phyloP scores from a whole-genome alignment of 2,888 invertebrate genomes.

The Eupithecia abbreviata region DNA sequence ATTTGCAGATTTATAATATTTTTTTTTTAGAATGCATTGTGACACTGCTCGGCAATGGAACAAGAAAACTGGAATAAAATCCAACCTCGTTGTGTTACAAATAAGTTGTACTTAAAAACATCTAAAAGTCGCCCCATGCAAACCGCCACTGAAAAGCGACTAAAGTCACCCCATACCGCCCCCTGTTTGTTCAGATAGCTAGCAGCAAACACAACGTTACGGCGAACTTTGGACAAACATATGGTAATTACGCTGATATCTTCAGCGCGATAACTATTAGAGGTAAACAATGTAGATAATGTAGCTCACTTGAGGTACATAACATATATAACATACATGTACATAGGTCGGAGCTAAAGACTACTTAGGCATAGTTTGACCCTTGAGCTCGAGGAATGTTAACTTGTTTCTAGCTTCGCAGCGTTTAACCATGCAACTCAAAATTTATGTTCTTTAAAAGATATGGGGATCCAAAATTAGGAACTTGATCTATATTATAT shows the following conservation, averaged over 20 bases:
- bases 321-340: neutral
- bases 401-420: neutral
- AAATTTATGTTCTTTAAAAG: neutral
- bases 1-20: too few relatives aligned
- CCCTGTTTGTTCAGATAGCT: constrained; percentile 21
- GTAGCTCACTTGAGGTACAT: neutral
- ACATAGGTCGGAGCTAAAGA: neutral
- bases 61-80: neutral
- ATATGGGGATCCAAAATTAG: neutral
- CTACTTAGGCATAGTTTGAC: neutral
- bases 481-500: too few relatives aligned
- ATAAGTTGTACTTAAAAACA: neutral
- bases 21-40: neutral
- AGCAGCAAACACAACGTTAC: constrained; percentile 28
- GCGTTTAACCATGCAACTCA: neutral
- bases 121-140: neutral
- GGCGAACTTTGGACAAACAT: constrained; percentile 28
- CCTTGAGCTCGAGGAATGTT: neutral
- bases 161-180: neutral
- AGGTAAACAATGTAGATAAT: constrained; percentile 21
- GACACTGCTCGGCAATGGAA: neutral
- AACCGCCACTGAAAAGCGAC: neutral
- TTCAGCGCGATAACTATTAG: constrained; percentile 36
- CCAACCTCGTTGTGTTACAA: neutral
- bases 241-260: constrained; percentile 49